Percentiles rank a stretch among this genome's conserved stretches.
Evolutionary conservation across 2,888 invertebrate species (phyloP).

Genomic region (Idaea aversata): DNA sequence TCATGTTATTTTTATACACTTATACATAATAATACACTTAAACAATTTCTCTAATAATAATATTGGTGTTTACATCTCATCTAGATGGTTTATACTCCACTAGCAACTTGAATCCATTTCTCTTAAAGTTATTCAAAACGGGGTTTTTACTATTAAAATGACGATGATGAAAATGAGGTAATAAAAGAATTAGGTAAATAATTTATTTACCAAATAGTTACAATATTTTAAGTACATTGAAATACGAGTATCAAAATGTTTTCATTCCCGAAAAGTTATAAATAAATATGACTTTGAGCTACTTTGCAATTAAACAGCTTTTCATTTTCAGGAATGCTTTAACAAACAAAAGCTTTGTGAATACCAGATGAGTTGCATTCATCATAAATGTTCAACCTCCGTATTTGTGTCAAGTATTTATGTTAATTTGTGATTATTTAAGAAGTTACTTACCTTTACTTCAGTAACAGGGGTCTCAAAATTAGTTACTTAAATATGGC

Average conservation of each 20-base stretch:
- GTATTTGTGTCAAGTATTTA: not conserved
- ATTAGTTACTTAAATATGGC: not conserved
- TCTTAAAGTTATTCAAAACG: too few species aligned
- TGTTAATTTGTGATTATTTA: not conserved
- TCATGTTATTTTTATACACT: too few species aligned
- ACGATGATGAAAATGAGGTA: too few species aligned
- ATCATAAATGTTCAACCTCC: conserved; percentile 3
- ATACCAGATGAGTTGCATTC: conserved; percentile 13
- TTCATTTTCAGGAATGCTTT: not conserved
- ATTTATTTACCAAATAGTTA: too few species aligned
- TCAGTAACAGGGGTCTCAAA: not conserved
- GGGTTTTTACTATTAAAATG: too few species aligned
- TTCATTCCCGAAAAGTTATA: not conserved
- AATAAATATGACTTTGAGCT: not conserved
- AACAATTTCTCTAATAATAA: too few species aligned
- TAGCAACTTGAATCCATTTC: too few species aligned
- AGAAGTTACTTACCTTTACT: not conserved
- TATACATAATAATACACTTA: too few species aligned
- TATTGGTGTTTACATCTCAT: too few species aligned
- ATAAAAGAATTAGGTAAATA: too few species aligned
- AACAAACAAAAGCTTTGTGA: conserved; percentile 8
- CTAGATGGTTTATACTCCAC: too few species aligned
- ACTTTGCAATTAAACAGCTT: conserved; percentile 3
- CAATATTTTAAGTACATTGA: not conserved
- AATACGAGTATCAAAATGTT: not conserved